Percentiles rank a stretch among this genome's conserved stretches.
Evolutionary conservation across 30 jellyfish, hydroid and myxozoan genomes (phyloP).

Genomic region (Turritopsis dohrnii): DNA sequence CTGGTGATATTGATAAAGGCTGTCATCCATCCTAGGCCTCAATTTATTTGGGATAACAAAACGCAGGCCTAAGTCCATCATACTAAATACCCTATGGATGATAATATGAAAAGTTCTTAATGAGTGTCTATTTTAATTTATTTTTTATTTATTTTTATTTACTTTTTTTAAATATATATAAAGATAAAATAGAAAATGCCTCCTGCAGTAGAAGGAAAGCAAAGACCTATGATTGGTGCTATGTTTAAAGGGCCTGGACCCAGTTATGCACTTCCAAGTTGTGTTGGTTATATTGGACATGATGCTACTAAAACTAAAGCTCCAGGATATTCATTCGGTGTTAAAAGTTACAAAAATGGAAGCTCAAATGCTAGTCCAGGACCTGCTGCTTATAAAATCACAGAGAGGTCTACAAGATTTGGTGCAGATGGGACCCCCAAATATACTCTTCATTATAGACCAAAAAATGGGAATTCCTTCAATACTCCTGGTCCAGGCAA

Average conservation of each 20-base stretch:
- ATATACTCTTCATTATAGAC: slow-evolving; percentile 70
- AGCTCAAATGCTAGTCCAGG: slow-evolving; percentile 78
- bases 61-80: too few relatives aligned
- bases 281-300: slow-evolving; percentile 67
- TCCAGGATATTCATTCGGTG: slow-evolving; percentile 80
- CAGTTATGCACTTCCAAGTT: slow-evolving; percentile 62
- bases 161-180: background rate
- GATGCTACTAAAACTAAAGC: slow-evolving; percentile 67
- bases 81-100: too few relatives aligned
- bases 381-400: slow-evolving; percentile 61
- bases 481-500: slow-evolving; percentile 90
- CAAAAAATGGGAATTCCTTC: slow-evolving; percentile 47
- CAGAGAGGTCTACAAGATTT: slow-evolving; percentile 59
- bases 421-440: slow-evolving; percentile 91
- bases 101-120: too few relatives aligned
- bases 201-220: slow-evolving; percentile 38
- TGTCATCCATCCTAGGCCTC: too few relatives aligned
- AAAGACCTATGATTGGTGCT: slow-evolving; percentile 74
- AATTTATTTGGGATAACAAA: too few relatives aligned
- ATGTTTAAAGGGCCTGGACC: slow-evolving; percentile 99
- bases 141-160: too few relatives aligned
- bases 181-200: slow-evolving; percentile 9
- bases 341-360: slow-evolving; percentile 39
- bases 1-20: too few relatives aligned
- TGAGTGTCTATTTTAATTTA: too few relatives aligned